phyloP scores from a whole-genome alignment of 2,113 vertebrate species.

The Blennius ocellaris region DNA sequence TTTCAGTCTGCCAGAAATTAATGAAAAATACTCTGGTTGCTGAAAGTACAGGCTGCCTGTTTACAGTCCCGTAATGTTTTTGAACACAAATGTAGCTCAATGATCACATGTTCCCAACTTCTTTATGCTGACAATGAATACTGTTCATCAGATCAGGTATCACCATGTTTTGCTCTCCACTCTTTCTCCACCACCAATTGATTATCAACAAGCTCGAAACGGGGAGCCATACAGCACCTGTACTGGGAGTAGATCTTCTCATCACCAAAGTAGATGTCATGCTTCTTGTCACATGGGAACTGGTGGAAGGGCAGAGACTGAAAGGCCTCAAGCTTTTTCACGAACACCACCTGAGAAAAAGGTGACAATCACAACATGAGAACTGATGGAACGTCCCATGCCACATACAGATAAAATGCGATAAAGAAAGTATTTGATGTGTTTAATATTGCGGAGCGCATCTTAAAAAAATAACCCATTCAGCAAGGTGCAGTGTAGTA shows the following conservation, averaged over 20 bases:
- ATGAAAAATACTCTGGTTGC: too few relatives aligned
- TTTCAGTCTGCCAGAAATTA: too few relatives aligned
- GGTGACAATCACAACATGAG: background rate
- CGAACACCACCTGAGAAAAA: slow-evolving; percentile 90
- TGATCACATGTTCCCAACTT: too few relatives aligned
- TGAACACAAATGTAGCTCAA: too few relatives aligned
- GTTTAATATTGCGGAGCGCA: too few relatives aligned
- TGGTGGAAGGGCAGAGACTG: slow-evolving; percentile 85
- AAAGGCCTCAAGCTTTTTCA: slow-evolving; percentile 87
- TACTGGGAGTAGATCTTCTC: slow-evolving; percentile 88
- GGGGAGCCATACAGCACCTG: slow-evolving; percentile 81
- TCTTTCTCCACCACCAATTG: background rate
- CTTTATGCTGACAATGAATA: background rate
- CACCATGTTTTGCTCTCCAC: background rate
- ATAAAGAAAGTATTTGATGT: too few relatives aligned
- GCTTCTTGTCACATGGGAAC: slow-evolving; percentile 91
- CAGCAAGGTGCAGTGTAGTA: too few relatives aligned
- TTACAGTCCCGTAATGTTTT: too few relatives aligned
- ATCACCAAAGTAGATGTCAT: slow-evolving; percentile 92
- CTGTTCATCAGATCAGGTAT: background rate
- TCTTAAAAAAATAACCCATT: too few relatives aligned
- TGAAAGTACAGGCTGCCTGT: too few relatives aligned
- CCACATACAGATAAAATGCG: background rate
- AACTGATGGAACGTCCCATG: background rate
- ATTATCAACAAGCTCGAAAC: background rate